Evolutionary conservation across 2,888 invertebrate genomes (phyloP).

Genomic region (Axea sp.): DNA sequence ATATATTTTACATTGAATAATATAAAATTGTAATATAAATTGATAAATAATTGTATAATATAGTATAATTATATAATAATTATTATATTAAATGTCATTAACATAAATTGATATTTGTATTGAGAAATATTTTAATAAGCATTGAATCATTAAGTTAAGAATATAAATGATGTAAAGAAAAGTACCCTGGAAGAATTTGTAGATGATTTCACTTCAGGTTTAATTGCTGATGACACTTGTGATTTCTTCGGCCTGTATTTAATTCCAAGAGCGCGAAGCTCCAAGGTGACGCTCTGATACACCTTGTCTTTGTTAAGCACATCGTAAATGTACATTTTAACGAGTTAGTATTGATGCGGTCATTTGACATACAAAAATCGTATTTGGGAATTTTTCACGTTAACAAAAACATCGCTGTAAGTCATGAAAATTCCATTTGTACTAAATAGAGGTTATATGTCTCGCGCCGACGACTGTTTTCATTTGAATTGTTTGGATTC

Average conservation of each 20-base stretch:
- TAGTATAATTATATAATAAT: too few species aligned
- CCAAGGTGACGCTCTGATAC: conserved; percentile 82
- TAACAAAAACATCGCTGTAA: too few species aligned
- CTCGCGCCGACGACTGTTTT: conserved; percentile 25
- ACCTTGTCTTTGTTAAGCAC: conserved; percentile 81
- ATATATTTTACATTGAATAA: too few species aligned
- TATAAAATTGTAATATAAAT: too few species aligned
- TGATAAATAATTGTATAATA: too few species aligned
- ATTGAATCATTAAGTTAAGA: too few species aligned
- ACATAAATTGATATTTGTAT: too few species aligned
- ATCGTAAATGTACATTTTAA: conserved; percentile 82
- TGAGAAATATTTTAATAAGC: too few species aligned
- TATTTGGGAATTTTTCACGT: too few species aligned
- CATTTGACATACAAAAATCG: background rate
- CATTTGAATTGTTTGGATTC: conserved; percentile 22
- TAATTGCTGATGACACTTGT: conserved; percentile 16
- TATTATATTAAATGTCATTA: background rate
- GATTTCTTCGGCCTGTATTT: conserved; percentile 85
- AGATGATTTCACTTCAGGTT: background rate
- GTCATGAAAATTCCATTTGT: background rate
- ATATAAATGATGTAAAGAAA: too few species aligned
- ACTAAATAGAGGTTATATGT: conserved; percentile 19
- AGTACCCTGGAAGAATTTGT: background rate
- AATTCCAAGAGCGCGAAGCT: conserved; percentile 85
- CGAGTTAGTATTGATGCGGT: background rate